Base-by-base conservation (phyloP, 2,113 vertebrate species). In the Procavia capensis region DNA sequence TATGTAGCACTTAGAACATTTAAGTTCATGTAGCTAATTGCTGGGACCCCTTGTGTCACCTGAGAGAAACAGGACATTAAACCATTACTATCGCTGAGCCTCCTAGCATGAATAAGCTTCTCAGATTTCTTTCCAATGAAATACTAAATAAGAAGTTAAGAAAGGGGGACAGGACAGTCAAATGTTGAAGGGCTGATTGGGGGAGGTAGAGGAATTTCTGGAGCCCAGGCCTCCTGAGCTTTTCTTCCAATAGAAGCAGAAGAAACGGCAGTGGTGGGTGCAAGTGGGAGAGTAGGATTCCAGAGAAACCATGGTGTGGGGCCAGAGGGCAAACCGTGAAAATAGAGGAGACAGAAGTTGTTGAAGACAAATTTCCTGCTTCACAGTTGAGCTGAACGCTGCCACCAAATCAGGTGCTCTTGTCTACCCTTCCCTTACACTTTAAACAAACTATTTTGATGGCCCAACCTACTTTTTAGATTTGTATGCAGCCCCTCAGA, bases 121-220 rank as follows among this genome's bases (percentile, higher is more conserved):
- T 93, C 43, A 36, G 43, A 43, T 95, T 72, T 96, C 39, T 84
- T 91, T 87, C 34, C 39, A 64, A 11, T 45, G 34, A 84, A 74
- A 87, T n/a, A 31, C 9, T 45, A 90, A 57, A 3, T 79, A 24
- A 83, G 76, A 91, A 85, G 5, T 31, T 0, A 1, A 66, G 36
- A 79, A 75, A 75, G 43, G 25, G 22, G 61, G 34, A 70, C 4
- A 91, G 39, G n/a, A 68, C 19, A 43, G 17, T n/a, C 10, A 93
- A 83, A 41, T 27, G 14, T 47, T 54, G 29, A 59, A 66, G 47
- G 22, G n/a, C 1, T 90, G 9, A 39, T 3, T 34, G 25, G n/a
- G 86, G 22, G 31, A 87, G 47, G 27, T 74, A 34, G 45, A 84
- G 31, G 50, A 13, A 24, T 34, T 43, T 25, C 27, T 63, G 5